Evolutionary conservation across 2,113 vertebrate genomes (phyloP), one percentile per base, ranked within the genome.

Genomic region (Chlorocebus sabaeus): DNA sequence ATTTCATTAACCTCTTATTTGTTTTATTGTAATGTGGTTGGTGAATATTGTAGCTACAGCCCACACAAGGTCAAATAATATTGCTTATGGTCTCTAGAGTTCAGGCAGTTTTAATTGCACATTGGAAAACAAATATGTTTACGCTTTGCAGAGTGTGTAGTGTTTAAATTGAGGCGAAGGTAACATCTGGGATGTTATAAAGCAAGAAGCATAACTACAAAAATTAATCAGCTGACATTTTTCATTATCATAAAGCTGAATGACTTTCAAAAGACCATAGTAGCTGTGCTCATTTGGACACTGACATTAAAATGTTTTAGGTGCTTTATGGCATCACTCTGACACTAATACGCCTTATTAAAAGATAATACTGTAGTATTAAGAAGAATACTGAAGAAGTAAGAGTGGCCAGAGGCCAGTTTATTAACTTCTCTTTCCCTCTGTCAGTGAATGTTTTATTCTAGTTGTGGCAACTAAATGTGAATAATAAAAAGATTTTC

Each of bases 21-120:
- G 50, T 93, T 93, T 95, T 61, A 64, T 92, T 80, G 22, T 68
- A 68, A 86, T 95, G 89, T 89, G 18, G 9, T 40, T 78, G 35
- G 11, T 78, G 50, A 85, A 32, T 96, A 70, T 91, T 87, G 27
- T 72, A 95, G 87, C 64, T 92, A 48, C 1, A 96, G 50, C n/a
- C 67, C 50, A 67, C n/a, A 80, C 13, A 98, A 97, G 90, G 94
- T 97, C 92, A 96, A 88, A 86, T 95, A 90, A 84, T 95, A 94
- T 30, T 95, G 90, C 72, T 79, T 82, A 18, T 73, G 6, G 35
- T 97, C 87, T 96, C 97, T 59, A 64, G 84, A 96, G 87, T 93
- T 90, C 20, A 7, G 12, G 13, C 17, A 75, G 38, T 67, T 96
- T 97, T 88, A 90, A 97, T 30, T 93, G 89, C 80, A 61, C 38